Conservation (phyloP, 2,888 invertebrate genomes). For the Melinaea marsaeus region DNA sequence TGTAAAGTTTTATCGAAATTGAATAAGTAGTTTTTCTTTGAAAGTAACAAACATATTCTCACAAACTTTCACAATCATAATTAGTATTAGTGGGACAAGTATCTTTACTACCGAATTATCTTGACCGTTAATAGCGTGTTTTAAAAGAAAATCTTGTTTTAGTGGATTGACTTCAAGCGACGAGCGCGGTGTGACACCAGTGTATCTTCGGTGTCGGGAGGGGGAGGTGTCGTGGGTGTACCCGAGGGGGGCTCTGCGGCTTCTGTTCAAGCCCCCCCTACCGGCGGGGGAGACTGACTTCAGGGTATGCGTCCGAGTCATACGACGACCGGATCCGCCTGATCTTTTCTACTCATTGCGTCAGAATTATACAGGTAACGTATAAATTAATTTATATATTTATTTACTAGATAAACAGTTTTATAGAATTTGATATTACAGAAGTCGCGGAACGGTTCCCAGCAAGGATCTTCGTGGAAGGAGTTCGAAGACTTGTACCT, state of each 20-base stretch:
- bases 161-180: slow-evolving; percentile 75
- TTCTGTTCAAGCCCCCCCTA: slow-evolving; percentile 80
- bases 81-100: no score
- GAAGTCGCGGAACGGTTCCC: slow-evolving; percentile 66
- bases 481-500: slow-evolving; percentile 77
- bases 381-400: no score
- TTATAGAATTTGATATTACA: slow-evolving; percentile 29
- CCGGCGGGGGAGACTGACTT: slow-evolving; percentile 80
- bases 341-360: slow-evolving; percentile 72
- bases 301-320: slow-evolving; percentile 82
- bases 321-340: slow-evolving; percentile 75
- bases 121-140: no score
- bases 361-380: slow-evolving; percentile 57
- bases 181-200: slow-evolving; percentile 84
- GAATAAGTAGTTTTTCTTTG: no score
- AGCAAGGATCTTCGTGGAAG: slow-evolving; percentile 81
- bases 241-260: slow-evolving; percentile 84
- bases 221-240: slow-evolving; percentile 86
- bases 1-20: no score
- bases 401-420: no score
- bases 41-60: no score
- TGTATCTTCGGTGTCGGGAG: slow-evolving; percentile 85
- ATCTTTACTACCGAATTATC: no score
- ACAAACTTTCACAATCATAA: no score
- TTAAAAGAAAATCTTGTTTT: slow-evolving; percentile 45